Evolutionary conservation across 1,140 invertebrate species (phyloP), one percentile per base, ranked within the genome.

Genomic region (Pinna nobilis): DNA sequence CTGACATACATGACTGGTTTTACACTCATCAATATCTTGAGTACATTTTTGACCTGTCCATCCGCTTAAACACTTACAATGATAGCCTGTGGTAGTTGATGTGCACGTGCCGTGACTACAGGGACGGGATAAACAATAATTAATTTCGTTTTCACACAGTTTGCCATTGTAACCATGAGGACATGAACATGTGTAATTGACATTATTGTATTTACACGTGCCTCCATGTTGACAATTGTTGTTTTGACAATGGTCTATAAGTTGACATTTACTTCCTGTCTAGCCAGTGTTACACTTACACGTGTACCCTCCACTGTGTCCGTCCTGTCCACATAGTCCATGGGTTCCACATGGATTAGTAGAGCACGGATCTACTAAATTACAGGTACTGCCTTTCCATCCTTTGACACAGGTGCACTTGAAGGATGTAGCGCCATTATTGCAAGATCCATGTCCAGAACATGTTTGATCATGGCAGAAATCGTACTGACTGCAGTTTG

Each of bases 341-440:
- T 64, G 44, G 23, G 69, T 63, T 55, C 53, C 33, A 41, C 73
- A 75, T 0, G 41, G 63, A 65, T 65, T 28, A 49, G 25, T 49
- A 32, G 50, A 50, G 23, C 63, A 65, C 18, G 13, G 23, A 20
- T 65, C 47, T 13, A 33, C 37, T 3, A 33, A 50, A 15, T 61
- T 37, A 59, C 68, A 70, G 2, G 35, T 23, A 9, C 39, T 37
- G 3, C 68, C 68, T 23, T 30, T 60, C 37, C 39, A 70, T 61
- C 68, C 68, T 15, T 5, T 7, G 18, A 23, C 11, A n/a, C 68
- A 70, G 0, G 57, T 2, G 39, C 68, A 70, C 3, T 18, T 35
- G 32, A 60, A 70, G 15, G 23, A 15, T 4, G 23, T 50, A 13
- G n/a, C n/a, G 0, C n/a, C 15, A n/a, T 61, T 51, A 2, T 49